These are phyloP conservation scores for Porites cylindrica DNA, from an alignment of 92 coral and sea anemone genomes.

Conservation along the genomic window DNA sequence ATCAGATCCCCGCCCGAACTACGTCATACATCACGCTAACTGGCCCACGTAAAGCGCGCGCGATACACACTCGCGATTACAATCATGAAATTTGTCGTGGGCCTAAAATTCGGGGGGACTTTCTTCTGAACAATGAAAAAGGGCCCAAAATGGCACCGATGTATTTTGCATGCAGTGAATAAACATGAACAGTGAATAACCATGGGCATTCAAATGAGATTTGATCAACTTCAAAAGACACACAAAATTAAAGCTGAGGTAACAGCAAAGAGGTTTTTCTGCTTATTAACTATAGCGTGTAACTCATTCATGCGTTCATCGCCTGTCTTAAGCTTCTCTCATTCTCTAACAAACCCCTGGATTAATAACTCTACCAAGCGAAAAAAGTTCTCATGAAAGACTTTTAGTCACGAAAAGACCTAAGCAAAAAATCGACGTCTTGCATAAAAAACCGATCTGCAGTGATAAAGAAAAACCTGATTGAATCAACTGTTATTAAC, in stretches of 20 bases:
- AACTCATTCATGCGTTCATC: slow-evolving; percentile 35
- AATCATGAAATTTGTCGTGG: not conserved
- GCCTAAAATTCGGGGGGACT: not conserved
- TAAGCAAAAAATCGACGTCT: not conserved
- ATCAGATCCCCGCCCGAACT: slow-evolving; percentile 34
- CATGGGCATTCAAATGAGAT: not conserved
- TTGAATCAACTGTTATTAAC: not conserved
- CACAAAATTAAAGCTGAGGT: slow-evolving; percentile 35
- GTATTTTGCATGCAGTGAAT: not conserved
- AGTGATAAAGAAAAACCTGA: no score
- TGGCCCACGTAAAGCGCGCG: slow-evolving; percentile 40
- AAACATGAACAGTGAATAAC: not conserved
- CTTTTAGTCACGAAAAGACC: not conserved
- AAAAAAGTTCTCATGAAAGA: not conserved
- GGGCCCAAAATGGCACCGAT: not conserved
- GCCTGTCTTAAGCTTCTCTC: slow-evolving; percentile 30
- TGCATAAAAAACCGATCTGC: not conserved
- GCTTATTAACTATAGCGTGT: slow-evolving; percentile 42
- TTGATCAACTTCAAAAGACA: not conserved
- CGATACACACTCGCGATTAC: slow-evolving; percentile 23
- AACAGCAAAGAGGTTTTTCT: slow-evolving; percentile 24
- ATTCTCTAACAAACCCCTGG: slow-evolving; percentile 12
- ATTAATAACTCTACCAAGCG: not conserved
- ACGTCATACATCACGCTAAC: slow-evolving; percentile 23
- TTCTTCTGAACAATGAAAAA: not conserved